Conservation (phyloP, 2,888 invertebrate genomes). For the Chrysina gloriosa region DNA sequence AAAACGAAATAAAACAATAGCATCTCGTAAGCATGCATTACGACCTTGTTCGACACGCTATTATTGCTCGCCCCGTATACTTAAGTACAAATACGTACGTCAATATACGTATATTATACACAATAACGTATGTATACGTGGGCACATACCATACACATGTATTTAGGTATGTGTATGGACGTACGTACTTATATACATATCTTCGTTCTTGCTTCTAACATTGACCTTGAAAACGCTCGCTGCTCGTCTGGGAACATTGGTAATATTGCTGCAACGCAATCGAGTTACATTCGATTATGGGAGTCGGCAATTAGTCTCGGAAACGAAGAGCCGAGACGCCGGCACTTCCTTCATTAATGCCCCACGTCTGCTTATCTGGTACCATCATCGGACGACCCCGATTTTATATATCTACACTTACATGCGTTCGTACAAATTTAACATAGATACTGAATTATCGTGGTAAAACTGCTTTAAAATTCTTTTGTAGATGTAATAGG, state of each 20-base stretch:
- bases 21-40: constrained; percentile 15
- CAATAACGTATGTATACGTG: constrained; percentile 2
- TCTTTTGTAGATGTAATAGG: too few relatives aligned
- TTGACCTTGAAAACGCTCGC: constrained; percentile 33
- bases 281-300: constrained; percentile 45
- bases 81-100: background rate
- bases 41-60: constrained; percentile 24
- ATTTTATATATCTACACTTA: background rate
- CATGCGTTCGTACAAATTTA: background rate
- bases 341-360: constrained; percentile 55
- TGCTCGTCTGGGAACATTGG: constrained; percentile 31
- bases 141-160: background rate
- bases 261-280: constrained; percentile 39
- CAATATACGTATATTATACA: background rate
- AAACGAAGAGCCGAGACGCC: constrained; percentile 52
- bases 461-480: constrained; percentile 11
- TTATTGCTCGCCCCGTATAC: constrained; percentile 32
- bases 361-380: constrained; percentile 43
- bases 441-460: background rate
- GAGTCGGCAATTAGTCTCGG: constrained; percentile 52
- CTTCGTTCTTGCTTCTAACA: constrained; percentile 28
- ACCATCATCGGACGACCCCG: constrained; percentile 39
- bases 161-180: background rate
- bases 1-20: constrained; percentile 25
- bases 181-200: background rate